Base-by-base conservation (phyloP, 2,113 vertebrate genomes). In the Odobenus rosmarus region DNA sequence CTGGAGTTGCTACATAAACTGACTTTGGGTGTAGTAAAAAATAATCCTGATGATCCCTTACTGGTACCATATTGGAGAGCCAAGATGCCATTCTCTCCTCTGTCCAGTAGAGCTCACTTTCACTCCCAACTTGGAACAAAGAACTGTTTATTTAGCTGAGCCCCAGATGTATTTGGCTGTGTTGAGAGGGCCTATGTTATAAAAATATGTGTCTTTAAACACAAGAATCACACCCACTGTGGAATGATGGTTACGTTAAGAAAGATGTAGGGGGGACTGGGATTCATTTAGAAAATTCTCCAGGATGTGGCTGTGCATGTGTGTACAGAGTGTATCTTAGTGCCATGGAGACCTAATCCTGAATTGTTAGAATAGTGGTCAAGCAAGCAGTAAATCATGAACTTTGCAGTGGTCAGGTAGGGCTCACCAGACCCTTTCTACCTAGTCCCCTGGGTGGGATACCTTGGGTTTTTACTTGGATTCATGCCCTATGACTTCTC, bases 101-200 rank as follows among this genome's bases (percentile, higher is more conserved):
- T 31, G 55, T 67, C n/a, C 31, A 39, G 4, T 26, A 61, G 49
- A 98, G 55, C 51, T 96, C 64, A 82, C 0, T 83, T 89, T 97
- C 74, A 81, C 16, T 55, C 71, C n/a, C 42, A 57, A 33, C 62
- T 90, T 93, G 64, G 46, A 96, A 94, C 18, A 93, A 71, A 81
- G 8, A 85, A 24, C 86, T 95, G 71, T 97, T 95, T 95, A 91
- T 94, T 97, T 89, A 97, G 91, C 79, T 94, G 86, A 93, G 76
- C 5, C 31, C 64, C 72, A 93, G 85, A 94, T 94, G 77, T 81
- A 94, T 57, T 96, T 97, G 82, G 88, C 92, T 95, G 39, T 23
- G 49, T 93, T 97, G 88, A 86, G 79, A 96, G 49, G 86, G 82
- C 91, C 39, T 64, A 61, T 74, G 83, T 53, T 86, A 88, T 33